Evolutionary conservation across 2,888 invertebrate species (phyloP).

Genomic region (Lampropteryx suffumata): DNA sequence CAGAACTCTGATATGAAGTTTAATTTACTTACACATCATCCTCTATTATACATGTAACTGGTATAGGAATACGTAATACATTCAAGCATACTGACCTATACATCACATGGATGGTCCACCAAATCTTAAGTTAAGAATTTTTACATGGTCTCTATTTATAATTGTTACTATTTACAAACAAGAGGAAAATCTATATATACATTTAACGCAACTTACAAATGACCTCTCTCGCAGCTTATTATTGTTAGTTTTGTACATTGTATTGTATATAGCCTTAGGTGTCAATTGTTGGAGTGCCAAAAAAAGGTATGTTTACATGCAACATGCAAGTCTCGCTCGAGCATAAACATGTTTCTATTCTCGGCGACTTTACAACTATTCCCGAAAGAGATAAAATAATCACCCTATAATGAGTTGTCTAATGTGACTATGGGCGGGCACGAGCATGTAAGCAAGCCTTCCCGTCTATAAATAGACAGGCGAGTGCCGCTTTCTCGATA

Average conservation of each 20-base stretch:
- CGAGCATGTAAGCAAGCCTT: constrained; percentile 14
- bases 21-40: no score
- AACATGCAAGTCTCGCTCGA: background rate
- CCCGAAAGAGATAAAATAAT: background rate
- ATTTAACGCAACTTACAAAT: constrained; percentile 35
- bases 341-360: constrained; percentile 4
- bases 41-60: no score
- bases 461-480: constrained; percentile 17
- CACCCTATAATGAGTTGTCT: background rate
- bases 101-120: no score
- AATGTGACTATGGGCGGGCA: background rate
- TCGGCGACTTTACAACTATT: background rate
- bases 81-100: no score
- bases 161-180: no score
- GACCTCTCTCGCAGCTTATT: constrained; percentile 48
- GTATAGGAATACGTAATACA: no score
- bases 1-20: no score
- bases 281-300: constrained; percentile 14
- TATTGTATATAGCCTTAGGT: constrained; percentile 18
- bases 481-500: constrained; percentile 17
- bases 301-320: constrained; percentile 23
- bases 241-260: constrained; percentile 40
- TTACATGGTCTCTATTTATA: no score
- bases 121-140: no score
- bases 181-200: no score